These are phyloP conservation scores for Salvelinus fontinalis DNA, from an alignment of 2,113 vertebrate species.

Conservation along the genomic window DNA sequence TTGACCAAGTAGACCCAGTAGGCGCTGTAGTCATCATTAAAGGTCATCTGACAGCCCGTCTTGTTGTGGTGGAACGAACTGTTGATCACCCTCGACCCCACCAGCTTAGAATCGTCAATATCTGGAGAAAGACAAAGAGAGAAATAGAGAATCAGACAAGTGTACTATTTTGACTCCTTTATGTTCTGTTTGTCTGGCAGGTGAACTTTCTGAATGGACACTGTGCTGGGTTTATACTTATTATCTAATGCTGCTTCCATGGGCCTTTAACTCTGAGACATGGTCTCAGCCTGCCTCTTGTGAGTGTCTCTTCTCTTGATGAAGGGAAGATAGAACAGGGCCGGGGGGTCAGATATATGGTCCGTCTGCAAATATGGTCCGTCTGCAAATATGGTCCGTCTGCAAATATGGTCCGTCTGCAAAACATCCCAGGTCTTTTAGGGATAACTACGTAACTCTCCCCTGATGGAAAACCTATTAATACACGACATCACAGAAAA, in stretches of 20 bases:
- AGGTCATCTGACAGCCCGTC: conserved; percentile 95
- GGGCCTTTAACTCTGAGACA: neutral
- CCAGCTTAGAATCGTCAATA: conserved; percentile 88
- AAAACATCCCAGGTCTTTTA: neutral
- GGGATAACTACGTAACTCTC: neutral
- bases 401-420: neutral
- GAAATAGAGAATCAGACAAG: neutral
- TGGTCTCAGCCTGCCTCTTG: too few species aligned
- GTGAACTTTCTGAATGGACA: neutral
- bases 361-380: neutral
- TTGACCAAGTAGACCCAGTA: conserved; percentile 99
- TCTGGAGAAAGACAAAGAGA: conserved; percentile 70
- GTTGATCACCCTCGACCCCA: conserved; percentile 85
- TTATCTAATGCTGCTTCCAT: too few species aligned
- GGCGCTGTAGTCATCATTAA: conserved; percentile 95
- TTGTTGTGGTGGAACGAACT: conserved; percentile 89
- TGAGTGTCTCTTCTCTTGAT: neutral
- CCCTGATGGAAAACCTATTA: conserved; percentile 13
- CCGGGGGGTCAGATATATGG: neutral
- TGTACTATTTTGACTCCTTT: neutral
- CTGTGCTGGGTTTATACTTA: neutral
- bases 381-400: too few species aligned
- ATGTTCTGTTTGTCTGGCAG: neutral
- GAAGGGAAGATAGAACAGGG: too few species aligned
- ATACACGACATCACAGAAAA: conserved; percentile 12